Base-by-base conservation (phyloP, 2,797 vertebrate species). In the Euphonia xanthogaster region DNA sequence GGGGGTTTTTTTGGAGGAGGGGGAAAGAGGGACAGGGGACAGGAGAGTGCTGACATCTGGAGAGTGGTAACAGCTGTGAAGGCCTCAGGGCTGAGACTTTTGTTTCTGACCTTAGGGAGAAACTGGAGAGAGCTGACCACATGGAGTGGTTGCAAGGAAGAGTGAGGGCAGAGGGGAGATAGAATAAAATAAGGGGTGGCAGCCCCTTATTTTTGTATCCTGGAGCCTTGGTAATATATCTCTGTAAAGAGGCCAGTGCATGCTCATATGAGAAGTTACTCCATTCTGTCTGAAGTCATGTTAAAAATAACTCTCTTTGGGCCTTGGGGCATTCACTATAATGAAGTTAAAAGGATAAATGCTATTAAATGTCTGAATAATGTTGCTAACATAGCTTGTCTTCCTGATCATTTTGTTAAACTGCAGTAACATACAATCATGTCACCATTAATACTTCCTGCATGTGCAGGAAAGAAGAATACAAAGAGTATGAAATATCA, bases 351-450 rank as follows among this genome's bases (percentile, higher is more conserved):
- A 94, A 95, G 93, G 93, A 97, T 96, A 97, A 96, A 96, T 77
- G 95, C 93, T 96, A 96, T 97, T 97, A 95, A 96, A 96, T 97
- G 94, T 95, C 96, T 95, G 86, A 97, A 97, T 96, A 96, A 96
- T 97, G 92, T 92, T 96, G 94, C 95, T 95, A 96, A 97, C 94
- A 94, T 93, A 88, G 93, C 90, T 94, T 90, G 86, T 94, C 94
- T 97, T 96, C 95, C 94, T 94, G 94, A 95, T 90, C 94, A 92
- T 95, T 97, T 95, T 96, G 93, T 97, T 97, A 95, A 96, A 96
- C 96, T 96, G 83, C 66, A 86, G 89, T 84, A 96, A 97, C 93
- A 90, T 94, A 96, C 94, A 96, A 93, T 94, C 95, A 96, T 96
- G 95, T 97, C 94, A 96, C 95, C 79, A 84, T 96, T 97, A 96